Evolutionary conservation across 1,140 invertebrate species (phyloP).

Genomic region (Euura lappo): DNA sequence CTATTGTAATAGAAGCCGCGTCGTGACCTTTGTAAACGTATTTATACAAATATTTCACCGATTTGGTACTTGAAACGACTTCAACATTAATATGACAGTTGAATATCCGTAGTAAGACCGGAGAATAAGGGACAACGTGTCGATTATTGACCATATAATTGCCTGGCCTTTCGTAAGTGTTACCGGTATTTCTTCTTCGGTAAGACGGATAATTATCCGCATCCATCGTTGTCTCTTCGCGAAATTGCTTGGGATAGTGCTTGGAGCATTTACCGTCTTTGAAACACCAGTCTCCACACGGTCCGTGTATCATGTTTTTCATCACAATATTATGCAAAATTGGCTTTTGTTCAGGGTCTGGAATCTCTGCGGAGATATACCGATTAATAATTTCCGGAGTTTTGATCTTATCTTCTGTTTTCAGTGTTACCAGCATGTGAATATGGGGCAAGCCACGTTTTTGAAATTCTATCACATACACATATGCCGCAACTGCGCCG

Average conservation of each 20-base stretch:
- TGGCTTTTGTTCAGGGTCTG: slow-evolving; percentile 37
- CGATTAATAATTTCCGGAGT: slow-evolving; percentile 41
- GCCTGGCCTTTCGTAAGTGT: background rate
- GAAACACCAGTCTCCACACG: slow-evolving; percentile 39
- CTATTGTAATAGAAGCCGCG: slow-evolving; percentile 18
- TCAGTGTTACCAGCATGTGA: slow-evolving; percentile 52
- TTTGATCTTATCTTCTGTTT: slow-evolving; percentile 41
- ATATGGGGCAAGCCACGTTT: slow-evolving; percentile 58
- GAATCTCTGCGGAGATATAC: slow-evolving; percentile 55
- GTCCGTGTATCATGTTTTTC: slow-evolving; percentile 45
- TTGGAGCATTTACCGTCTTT: slow-evolving; percentile 29
- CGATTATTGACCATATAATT: slow-evolving; percentile 17
- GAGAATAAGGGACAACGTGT: slow-evolving; percentile 22
- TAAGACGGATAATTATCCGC: slow-evolving; percentile 57
- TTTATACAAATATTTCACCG: slow-evolving; percentile 28
- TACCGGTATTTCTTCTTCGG: slow-evolving; percentile 39
- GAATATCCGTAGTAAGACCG: slow-evolving; percentile 9
- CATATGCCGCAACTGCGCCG: slow-evolving; percentile 41
- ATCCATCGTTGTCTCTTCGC: slow-evolving; percentile 37
- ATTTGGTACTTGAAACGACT: slow-evolving; percentile 16
- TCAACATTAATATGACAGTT: slow-evolving; percentile 26
- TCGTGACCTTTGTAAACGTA: slow-evolving; percentile 29
- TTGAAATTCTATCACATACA: slow-evolving; percentile 59
- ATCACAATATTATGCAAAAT: slow-evolving; percentile 35
- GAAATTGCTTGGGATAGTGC: slow-evolving; percentile 33